Percentiles rank a stretch among this genome's conserved stretches.
These are phyloP conservation scores for Naso thynnoides DNA, from an alignment of 2,797 vertebrate species.

Conservation along the genomic window DNA sequence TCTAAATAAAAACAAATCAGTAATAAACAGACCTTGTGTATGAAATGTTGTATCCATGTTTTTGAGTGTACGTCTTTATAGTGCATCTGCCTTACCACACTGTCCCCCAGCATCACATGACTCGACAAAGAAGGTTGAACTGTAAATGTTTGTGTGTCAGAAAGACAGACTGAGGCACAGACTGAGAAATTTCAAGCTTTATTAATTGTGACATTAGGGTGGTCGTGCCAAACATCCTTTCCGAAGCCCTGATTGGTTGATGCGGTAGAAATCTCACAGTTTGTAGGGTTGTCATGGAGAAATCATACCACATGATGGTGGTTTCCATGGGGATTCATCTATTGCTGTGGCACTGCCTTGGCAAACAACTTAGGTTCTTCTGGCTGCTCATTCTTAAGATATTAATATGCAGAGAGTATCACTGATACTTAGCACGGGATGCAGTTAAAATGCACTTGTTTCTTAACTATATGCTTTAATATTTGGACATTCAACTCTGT, in stretches of 20 bases:
- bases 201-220: not conserved
- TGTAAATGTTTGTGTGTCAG: not conserved
- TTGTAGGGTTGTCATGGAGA: conserved; percentile 52
- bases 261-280: conserved; percentile 13
- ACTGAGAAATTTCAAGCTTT: conserved; percentile 14
- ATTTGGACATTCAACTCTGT: conserved; percentile 15
- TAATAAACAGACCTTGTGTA: no score
- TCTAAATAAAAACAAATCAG: no score
- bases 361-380: conserved; percentile 62
- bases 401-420: conserved; percentile 53
- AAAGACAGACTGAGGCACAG: not conserved
- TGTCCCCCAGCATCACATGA: no score
- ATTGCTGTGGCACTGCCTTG: conserved; percentile 36
- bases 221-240: conserved; percentile 23
- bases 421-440: not conserved
- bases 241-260: conserved; percentile 20
- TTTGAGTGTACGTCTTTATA: no score
- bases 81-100: no score
- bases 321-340: conserved; percentile 63
- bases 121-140: conserved; percentile 3
- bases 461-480: not conserved
- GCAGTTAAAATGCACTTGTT: not conserved
- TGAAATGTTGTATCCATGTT: no score
- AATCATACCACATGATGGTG: conserved; percentile 40
- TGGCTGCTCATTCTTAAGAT: conserved; percentile 43